A percentile compares a stretch with the other conserved stretches of the same genome.
Conservation (phyloP, 2,888 invertebrate species). For the Ptychoptera contaminata region DNA sequence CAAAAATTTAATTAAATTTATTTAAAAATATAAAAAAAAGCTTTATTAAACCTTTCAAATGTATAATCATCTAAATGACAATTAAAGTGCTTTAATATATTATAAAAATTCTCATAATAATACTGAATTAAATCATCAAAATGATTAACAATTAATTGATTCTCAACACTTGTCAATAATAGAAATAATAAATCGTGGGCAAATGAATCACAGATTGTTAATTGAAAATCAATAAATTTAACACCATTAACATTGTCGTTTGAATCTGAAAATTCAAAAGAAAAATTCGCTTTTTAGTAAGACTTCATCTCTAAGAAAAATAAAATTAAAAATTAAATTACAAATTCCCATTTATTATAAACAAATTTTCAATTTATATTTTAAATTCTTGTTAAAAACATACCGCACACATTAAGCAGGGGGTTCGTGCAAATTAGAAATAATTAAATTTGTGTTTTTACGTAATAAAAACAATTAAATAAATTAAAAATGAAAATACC, state of each 20-base stretch:
- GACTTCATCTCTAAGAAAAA: too few relatives aligned
- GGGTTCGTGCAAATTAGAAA: too few relatives aligned
- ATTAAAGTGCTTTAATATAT: conserved; percentile 26
- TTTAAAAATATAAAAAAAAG: neutral
- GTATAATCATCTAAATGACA: conserved; percentile 27
- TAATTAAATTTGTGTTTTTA: too few relatives aligned
- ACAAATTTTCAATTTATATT: too few relatives aligned
- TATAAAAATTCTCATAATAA: conserved; percentile 36
- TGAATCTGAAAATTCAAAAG: conserved; percentile 16
- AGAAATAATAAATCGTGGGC: conserved; percentile 39
- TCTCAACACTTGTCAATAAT: conserved; percentile 35
- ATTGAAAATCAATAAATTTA: conserved; percentile 44
- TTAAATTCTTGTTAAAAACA: too few relatives aligned
- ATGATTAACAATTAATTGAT: conserved; percentile 29
- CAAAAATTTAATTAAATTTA: neutral
- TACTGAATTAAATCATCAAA: conserved; percentile 34
- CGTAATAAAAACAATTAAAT: neutral
- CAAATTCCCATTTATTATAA: too few relatives aligned
- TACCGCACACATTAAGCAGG: too few relatives aligned
- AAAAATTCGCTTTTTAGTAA: too few relatives aligned
- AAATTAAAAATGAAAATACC: too few relatives aligned
- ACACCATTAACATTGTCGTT: conserved; percentile 30
- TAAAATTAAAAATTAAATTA: too few relatives aligned
- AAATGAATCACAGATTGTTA: conserved; percentile 35
- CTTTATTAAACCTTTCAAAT: conserved; percentile 25